phyloP scores from a whole-genome alignment of 2,797 vertebrate genomes.

The Danio aesculapii region DNA sequence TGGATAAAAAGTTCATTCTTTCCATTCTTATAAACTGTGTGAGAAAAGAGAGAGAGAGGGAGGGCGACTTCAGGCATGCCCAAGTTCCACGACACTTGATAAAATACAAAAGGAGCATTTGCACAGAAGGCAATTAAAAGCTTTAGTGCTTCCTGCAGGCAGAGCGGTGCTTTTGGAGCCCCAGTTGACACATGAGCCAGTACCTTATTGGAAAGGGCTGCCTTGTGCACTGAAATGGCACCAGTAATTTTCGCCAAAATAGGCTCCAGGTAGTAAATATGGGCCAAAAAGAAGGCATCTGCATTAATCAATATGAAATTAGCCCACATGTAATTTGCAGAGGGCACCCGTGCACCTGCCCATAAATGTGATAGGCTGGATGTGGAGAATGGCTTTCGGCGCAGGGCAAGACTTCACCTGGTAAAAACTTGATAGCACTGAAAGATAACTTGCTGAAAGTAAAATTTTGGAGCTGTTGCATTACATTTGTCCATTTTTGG shows the following conservation, averaged over 20 bases:
- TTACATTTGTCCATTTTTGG: neutral
- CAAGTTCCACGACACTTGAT: constrained; percentile 81
- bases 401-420: constrained; percentile 10
- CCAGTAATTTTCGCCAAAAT: constrained; percentile 92
- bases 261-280: constrained; percentile 88
- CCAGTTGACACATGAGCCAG: constrained; percentile 95
- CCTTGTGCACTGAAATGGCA: constrained; percentile 91
- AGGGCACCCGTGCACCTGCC: constrained; percentile 79
- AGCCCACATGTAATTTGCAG: constrained; percentile 80
- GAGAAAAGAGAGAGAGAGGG: constrained; percentile 43
- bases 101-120: constrained; percentile 89
- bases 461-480: neutral
- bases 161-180: constrained; percentile 95
- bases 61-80: constrained; percentile 67
- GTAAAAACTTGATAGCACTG: constrained; percentile 17
- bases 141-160: constrained; percentile 97
- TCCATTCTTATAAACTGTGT: constrained; percentile 29
- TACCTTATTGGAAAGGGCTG: constrained; percentile 92
- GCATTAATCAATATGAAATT: constrained; percentile 89
- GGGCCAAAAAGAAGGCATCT: constrained; percentile 87
- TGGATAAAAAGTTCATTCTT: constrained; percentile 8
- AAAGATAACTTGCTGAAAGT: neutral
- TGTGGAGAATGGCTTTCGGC: constrained; percentile 12
- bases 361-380: constrained; percentile 63
- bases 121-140: constrained; percentile 99